Evolutionary conservation across 2,888 invertebrate genomes (phyloP).

Genomic region (Eremobia ochroleuca): DNA sequence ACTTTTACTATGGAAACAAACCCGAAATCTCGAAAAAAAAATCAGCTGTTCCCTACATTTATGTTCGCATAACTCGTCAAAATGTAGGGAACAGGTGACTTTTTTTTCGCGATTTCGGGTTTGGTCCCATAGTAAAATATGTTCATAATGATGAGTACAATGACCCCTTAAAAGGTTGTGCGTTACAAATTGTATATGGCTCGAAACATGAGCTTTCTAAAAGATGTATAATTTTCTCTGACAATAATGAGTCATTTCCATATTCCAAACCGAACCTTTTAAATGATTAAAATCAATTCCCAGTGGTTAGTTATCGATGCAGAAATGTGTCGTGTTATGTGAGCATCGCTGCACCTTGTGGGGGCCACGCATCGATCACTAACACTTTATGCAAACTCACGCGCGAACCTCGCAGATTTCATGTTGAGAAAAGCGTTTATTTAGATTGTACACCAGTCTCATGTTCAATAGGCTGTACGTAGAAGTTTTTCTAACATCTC

Average conservation of each 20-base stretch:
- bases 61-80: too few relatives aligned
- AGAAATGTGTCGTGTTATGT: constrained; percentile 48
- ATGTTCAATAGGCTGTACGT: neutral
- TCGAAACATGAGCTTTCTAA: constrained; percentile 20
- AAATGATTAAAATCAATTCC: constrained; percentile 42
- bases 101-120: too few relatives aligned
- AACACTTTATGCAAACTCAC: constrained; percentile 54
- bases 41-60: too few relatives aligned
- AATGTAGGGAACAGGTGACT: too few relatives aligned
- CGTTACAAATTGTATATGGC: too few relatives aligned
- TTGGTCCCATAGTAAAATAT: too few relatives aligned
- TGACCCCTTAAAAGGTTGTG: too few relatives aligned
- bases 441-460: constrained; percentile 11
- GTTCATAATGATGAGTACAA: too few relatives aligned
- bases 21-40: too few relatives aligned
- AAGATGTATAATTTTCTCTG: constrained; percentile 13
- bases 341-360: constrained; percentile 38
- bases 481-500: constrained; percentile 36
- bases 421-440: constrained; percentile 24
- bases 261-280: constrained; percentile 35
- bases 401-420: constrained; percentile 21
- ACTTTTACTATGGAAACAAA: too few relatives aligned
- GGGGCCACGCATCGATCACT: constrained; percentile 41
- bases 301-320: constrained; percentile 34
- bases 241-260: constrained; percentile 10